Percentiles rank a stretch among this genome's conserved stretches.
phyloP scores from a whole-genome alignment of 2,888 invertebrate genomes.

The Metellina segmentata region DNA sequence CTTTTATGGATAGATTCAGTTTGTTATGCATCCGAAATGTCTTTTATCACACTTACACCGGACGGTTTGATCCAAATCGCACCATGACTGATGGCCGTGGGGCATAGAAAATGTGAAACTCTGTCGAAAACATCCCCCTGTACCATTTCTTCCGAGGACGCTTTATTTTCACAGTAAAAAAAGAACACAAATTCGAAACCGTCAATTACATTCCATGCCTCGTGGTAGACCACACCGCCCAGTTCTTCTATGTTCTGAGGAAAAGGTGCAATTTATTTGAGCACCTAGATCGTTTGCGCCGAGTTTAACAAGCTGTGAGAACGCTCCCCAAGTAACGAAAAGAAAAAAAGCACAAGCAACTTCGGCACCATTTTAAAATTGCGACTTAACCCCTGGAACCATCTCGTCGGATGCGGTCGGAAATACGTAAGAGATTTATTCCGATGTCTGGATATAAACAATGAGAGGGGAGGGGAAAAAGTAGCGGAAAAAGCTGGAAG shows the following conservation, averaged over 20 bases:
- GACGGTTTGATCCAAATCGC: not conserved
- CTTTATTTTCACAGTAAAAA: not conserved
- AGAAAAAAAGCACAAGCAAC: not conserved
- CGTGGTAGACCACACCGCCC: not conserved
- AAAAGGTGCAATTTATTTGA: conserved; percentile 57
- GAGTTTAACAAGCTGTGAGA: not conserved
- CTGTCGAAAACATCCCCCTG: not conserved
- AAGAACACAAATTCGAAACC: not conserved
- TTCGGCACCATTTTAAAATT: conserved; percentile 54
- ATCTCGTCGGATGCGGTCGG: conserved; percentile 12
- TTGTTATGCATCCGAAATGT: too few relatives aligned
- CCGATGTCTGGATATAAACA: conserved; percentile 55
- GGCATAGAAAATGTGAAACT: not conserved
- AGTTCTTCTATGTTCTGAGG: conserved; percentile 1
- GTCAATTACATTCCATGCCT: conserved; percentile 43
- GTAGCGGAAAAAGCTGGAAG: conserved; percentile 7
- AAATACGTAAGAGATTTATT: conserved; percentile 61
- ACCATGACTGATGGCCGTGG: not conserved
- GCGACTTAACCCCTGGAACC: conserved; percentile 29
- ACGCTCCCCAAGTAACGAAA: conserved; percentile 3
- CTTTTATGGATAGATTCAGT: too few relatives aligned
- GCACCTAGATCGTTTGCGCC: conserved; percentile 30
- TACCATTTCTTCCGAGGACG: not conserved
- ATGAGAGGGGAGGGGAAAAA: conserved; percentile 4
- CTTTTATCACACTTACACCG: not conserved